Evolutionary conservation across 1,140 invertebrate species (phyloP), one percentile per base, ranked within the genome.

Genomic region (Centruroides vittatus): DNA sequence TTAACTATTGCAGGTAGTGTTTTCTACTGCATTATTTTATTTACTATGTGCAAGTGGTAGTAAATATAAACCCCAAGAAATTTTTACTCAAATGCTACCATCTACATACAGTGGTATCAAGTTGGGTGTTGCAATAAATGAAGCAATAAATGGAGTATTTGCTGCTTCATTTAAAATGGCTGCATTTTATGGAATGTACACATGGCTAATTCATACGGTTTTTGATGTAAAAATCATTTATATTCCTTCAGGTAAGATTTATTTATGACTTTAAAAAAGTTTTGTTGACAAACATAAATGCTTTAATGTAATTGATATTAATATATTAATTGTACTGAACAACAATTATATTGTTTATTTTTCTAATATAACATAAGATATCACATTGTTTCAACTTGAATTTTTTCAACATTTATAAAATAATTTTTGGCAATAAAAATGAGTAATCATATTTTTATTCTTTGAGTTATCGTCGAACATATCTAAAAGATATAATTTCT

Each of bases 151-250:
- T 54, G 79, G 82, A 48, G 89, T 99, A 4, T 93, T 98, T 70
- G 83, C 88, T 52, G 93, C 93, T 0, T 95, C 93, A 1, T 88
- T 97, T 62, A 99, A 98, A 78, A 92, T 98, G 81, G 88, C 92
- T 4, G 80, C 88, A 0, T 99, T 99, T 76, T 98, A 98, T 73
- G 94, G 93, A 0, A 76, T 98, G 60, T 99, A 94, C 83, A 98
- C 95, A 0, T 98, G 94, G 91, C 82, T 98, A 46, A 88, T 94
- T 55, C 94, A 98, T 71, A 93, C 91, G 65, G 73, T 98, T 3
- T 98, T 98, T 73, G 86, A 88, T 66, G 86, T 95, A 0, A 89
- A 93, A 71, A 88, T 98, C 63, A 88, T 97, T 23, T 97, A 96
- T 73, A 80, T 98, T 62, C 94, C 94, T 3, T 88, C 93, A 70